Evolutionary conservation across 2,113 vertebrate genomes (phyloP), one percentile per base, ranked within the genome.

Genomic region (Cromileptes altivelis): DNA sequence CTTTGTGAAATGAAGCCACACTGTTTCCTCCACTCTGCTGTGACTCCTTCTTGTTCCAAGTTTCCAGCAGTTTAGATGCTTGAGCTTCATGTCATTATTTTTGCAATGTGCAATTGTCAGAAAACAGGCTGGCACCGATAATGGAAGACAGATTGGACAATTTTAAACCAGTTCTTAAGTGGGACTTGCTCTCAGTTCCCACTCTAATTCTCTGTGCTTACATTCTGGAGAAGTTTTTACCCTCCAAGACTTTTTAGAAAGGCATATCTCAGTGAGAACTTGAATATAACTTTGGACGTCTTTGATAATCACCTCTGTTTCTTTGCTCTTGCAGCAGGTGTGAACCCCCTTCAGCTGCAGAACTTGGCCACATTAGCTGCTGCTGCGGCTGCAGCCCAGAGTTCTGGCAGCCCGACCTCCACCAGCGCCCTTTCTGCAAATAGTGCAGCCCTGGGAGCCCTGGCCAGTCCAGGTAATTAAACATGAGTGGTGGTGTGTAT

Each of bases 261-360:
- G 56, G 4, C 2, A 1, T 27, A 2, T 50, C 3, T 49, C 45
- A 64, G 57, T 2, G 14, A 49, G 8, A 45, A 33, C 23, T 52
- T 42, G 4, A 77, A 14, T n/a, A 37, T 30, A 37, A 2, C 53
- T 70, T 57, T 80, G 52, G 23, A 60, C 6, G 47, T 42, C 25
- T 52, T 74, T 78, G 49, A 75, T 78, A 17, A 80, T 69, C 67
- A 64, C 27, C 4, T 58, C 27, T 76, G 33, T 80, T 30, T 80
- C 17, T 85, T 60, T 10, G n/a, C 71, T 61, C 55, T 80, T 67
- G 74, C 65, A 78, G 0, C 91, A 95, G 97, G 97, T 93, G 97
- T 99, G 96, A 99, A 97, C 92, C 97, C 97, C 93, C 96, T 98
- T 92, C 98, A 99, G 65, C 94, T 99, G 91, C 97, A 99, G 96